A percentile compares a stretch with the other conserved stretches of the same genome.
Evolutionary conservation across 2,888 invertebrate species (phyloP).

Genomic region (Temnothorax ravouxi): DNA sequence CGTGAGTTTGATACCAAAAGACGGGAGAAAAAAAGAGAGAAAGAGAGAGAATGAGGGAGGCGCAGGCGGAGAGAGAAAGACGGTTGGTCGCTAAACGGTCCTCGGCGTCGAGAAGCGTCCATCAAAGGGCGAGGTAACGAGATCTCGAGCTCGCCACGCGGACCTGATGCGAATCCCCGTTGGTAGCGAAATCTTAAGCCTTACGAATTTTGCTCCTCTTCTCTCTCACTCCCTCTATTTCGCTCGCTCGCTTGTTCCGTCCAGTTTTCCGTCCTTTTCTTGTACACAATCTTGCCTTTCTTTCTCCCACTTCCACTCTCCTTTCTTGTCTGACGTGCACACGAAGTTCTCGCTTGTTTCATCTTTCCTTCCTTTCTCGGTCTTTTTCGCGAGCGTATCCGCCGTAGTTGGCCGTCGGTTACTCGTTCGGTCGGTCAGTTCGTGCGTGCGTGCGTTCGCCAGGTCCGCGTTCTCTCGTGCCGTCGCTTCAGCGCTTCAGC

Average conservation of each 20-base stretch:
- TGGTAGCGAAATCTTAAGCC: not conserved
- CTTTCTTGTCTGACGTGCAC: slow-evolving; percentile 56
- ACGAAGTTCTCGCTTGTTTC: slow-evolving; percentile 72
- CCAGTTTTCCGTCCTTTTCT: slow-evolving; percentile 48
- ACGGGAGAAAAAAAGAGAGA: slow-evolving; percentile 29
- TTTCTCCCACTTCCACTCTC: slow-evolving; percentile 26
- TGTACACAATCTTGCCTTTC: slow-evolving; percentile 25
- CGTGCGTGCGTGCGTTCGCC: not conserved
- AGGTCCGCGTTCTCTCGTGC: not conserved
- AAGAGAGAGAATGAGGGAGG: not conserved
- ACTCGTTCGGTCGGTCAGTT: slow-evolving; percentile 24
- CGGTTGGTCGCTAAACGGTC: not conserved
- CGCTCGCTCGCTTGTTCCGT: slow-evolving; percentile 43
- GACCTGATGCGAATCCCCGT: not conserved
- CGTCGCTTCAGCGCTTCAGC: not conserved
- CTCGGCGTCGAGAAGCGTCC: not conserved
- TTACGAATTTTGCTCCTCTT: slow-evolving; percentile 2
- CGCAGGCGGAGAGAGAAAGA: slow-evolving; percentile 1
- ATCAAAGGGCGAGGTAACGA: not conserved
- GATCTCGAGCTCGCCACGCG: not conserved
- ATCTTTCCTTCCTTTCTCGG: slow-evolving; percentile 64
- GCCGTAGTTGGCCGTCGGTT: slow-evolving; percentile 55
- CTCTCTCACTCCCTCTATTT: not conserved
- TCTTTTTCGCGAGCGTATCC: slow-evolving; percentile 63
- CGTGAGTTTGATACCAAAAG: slow-evolving; percentile 44